A percentile compares a stretch with the other conserved stretches of the same genome.
Conservation (phyloP, 2,888 invertebrate species). For the Drosophila hamatofila region DNA sequence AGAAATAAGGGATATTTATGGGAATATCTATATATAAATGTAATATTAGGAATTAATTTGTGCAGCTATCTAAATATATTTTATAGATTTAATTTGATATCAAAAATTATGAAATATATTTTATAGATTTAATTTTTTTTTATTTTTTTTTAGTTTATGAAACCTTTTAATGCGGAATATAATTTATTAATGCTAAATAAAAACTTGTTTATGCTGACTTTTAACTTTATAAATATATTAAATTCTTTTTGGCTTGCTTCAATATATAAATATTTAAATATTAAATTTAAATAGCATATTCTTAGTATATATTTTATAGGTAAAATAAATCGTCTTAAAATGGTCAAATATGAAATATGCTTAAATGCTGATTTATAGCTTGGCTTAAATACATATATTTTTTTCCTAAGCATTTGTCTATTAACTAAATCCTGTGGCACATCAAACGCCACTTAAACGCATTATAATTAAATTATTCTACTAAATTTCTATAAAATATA, state of each 20-base stretch:
- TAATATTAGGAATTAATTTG: too few relatives aligned
- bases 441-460: conserved; percentile 2
- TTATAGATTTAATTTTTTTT: too few relatives aligned
- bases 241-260: not conserved
- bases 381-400: not conserved
- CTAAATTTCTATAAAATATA: conserved; percentile 1
- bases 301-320: too few relatives aligned
- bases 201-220: not conserved
- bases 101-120: not conserved
- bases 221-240: too few relatives aligned
- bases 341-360: not conserved
- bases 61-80: not conserved
- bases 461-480: conserved; percentile 2
- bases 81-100: not conserved
- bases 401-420: not conserved
- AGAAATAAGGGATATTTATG: not conserved
- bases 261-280: not conserved
- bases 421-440: not conserved
- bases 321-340: not conserved
- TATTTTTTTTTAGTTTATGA: too few relatives aligned
- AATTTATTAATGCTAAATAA: not conserved
- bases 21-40: not conserved
- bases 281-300: not conserved
- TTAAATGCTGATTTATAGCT: not conserved
- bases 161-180: not conserved